Evolutionary conservation across 35 echinoderm and acorn worm genomes (phyloP).

Genomic region (Ptychodera flava): DNA sequence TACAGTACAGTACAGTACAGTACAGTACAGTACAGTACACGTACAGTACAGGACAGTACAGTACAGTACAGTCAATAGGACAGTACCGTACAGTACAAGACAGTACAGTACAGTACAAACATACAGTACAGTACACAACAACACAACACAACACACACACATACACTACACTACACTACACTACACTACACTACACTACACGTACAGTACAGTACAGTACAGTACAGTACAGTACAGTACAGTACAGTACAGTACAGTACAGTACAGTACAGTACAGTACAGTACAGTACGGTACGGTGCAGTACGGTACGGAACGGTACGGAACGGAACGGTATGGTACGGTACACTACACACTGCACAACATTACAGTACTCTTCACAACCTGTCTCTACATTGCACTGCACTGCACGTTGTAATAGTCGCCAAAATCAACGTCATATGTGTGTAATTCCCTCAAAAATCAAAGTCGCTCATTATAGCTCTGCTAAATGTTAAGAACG

Average conservation of each 20-base stretch:
- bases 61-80: too few species aligned
- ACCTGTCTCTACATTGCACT: too few species aligned
- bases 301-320: slow-evolving; percentile 18
- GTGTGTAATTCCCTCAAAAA: too few species aligned
- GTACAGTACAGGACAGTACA: too few species aligned
- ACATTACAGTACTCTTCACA: too few species aligned
- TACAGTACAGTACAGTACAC: too few species aligned
- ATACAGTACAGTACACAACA: neutral
- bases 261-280: slow-evolving; percentile 35
- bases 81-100: neutral
- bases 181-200: slow-evolving; percentile 12
- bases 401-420: too few species aligned
- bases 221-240: slow-evolving; percentile 30
- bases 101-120: slow-evolving; percentile 1
- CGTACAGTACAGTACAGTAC: slow-evolving; percentile 20
- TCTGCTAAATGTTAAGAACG: too few species aligned
- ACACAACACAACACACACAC: neutral
- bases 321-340: too few species aligned
- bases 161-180: slow-evolving; percentile 17
- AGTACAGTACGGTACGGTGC: slow-evolving; percentile 27
- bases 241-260: slow-evolving; percentile 40
- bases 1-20: slow-evolving; percentile 14
- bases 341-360: too few species aligned
- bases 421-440: too few species aligned
- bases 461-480: too few species aligned